These are phyloP conservation scores for Belgica antarctica DNA, from an alignment of 2,888 invertebrate genomes.

Conservation along the genomic window DNA sequence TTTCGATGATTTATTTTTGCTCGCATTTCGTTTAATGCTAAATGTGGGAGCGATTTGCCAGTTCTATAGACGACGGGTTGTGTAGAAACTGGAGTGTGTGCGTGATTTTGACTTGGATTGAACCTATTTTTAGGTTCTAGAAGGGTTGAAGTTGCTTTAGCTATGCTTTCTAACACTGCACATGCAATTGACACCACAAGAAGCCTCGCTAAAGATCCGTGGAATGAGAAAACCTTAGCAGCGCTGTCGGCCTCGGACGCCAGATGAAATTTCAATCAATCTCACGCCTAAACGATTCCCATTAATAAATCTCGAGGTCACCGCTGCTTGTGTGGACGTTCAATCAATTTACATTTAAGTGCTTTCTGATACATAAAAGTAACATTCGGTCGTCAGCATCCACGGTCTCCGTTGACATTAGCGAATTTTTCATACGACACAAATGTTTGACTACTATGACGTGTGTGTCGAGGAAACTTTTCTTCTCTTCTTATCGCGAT, in stretches of 20 bases:
- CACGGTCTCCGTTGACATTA: neutral
- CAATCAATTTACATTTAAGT: constrained; percentile 6
- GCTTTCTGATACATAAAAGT: no score
- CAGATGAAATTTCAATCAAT: constrained; percentile 16
- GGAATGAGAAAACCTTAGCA: no score
- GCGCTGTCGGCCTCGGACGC: no score
- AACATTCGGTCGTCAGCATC: no score
- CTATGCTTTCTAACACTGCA: neutral
- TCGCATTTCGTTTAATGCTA: constrained; percentile 11
- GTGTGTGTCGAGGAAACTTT: no score
- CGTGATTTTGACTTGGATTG: no score
- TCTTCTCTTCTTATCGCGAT: no score
- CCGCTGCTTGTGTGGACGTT: neutral
- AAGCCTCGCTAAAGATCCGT: no score
- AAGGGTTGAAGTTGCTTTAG: neutral
- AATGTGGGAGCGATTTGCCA: neutral
- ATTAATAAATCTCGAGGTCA: neutral
- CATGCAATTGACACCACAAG: no score
- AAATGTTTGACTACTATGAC: neutral
- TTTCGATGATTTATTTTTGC: constrained; percentile 28
- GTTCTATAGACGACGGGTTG: neutral
- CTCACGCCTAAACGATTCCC: neutral
- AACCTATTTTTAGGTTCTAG: no score
- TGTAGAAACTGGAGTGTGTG: no score
- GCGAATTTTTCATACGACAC: no score